phyloP scores from a whole-genome alignment of 2,888 invertebrate species.

The Thysanoteuthis rhombus region DNA sequence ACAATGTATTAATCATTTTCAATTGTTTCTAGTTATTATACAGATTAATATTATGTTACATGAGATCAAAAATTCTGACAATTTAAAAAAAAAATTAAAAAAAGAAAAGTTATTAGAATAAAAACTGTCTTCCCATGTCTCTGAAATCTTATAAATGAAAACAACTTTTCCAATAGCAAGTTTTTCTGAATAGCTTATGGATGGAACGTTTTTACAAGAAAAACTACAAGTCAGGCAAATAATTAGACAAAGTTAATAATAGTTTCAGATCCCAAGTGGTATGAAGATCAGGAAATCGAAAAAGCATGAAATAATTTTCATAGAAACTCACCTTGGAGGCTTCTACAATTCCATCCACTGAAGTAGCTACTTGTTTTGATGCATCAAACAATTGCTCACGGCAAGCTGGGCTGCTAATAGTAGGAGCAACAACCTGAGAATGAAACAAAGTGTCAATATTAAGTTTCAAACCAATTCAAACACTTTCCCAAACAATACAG shows the following conservation, averaged over 20 bases:
- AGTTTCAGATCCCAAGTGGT: not conserved
- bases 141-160: no score
- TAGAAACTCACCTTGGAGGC: constrained; percentile 66
- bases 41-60: no score
- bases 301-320: not conserved
- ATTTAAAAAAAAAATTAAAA: no score
- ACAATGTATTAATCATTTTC: not conserved
- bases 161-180: no score
- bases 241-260: not conserved
- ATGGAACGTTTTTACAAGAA: not conserved
- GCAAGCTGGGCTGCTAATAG: constrained; percentile 72
- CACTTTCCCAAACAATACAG: no score
- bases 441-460: not conserved
- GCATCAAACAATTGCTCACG: constrained; percentile 91
- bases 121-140: no score
- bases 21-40: not conserved
- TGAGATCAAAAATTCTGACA: no score
- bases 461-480: not conserved
- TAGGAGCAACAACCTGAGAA: constrained; percentile 73
- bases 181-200: not conserved
- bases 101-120: no score
- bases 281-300: not conserved
- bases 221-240: not conserved
- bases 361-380: constrained; percentile 89
- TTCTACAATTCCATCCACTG: constrained; percentile 87